These are phyloP conservation scores for Buceros bicornis DNA, from an alignment of 2,797 vertebrate species.

Conservation along the genomic window DNA sequence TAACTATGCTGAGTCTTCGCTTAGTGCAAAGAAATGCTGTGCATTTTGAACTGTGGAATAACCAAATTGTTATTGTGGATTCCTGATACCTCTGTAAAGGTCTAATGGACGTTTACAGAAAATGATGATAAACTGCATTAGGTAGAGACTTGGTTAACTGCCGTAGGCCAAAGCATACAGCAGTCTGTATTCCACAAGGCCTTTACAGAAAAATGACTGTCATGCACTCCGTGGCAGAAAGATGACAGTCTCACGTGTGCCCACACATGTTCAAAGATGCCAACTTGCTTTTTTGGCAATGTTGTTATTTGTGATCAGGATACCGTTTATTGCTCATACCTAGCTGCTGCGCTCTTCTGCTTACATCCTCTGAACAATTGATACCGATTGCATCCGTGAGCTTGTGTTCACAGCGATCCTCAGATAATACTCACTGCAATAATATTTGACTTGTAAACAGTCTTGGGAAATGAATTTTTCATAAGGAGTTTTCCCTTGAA, in stretches of 20 bases:
- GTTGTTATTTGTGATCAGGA: background rate
- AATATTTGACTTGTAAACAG: background rate
- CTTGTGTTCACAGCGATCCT: background rate
- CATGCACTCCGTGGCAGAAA: background rate
- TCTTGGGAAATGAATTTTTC: background rate
- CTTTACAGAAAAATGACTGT: background rate
- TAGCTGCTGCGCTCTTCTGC: background rate
- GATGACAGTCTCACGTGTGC: background rate
- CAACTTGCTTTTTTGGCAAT: background rate
- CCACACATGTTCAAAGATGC: background rate
- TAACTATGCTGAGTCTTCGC: background rate
- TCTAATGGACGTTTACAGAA: background rate
- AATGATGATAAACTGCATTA: background rate
- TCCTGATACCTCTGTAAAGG: background rate
- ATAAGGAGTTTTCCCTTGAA: background rate
- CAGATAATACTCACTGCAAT: background rate
- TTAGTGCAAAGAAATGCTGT: background rate
- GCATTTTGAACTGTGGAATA: background rate
- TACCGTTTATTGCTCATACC: accelerated
- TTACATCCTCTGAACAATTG: background rate
- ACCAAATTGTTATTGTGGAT: background rate
- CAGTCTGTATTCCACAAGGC: background rate
- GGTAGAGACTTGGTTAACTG: background rate
- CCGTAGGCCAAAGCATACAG: background rate
- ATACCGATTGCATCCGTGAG: background rate